A percentile compares a stretch with the other conserved stretches of the same genome.
Conservation (phyloP, 92 coral and sea anemone species). For the Umimayanthus chanpuru region DNA sequence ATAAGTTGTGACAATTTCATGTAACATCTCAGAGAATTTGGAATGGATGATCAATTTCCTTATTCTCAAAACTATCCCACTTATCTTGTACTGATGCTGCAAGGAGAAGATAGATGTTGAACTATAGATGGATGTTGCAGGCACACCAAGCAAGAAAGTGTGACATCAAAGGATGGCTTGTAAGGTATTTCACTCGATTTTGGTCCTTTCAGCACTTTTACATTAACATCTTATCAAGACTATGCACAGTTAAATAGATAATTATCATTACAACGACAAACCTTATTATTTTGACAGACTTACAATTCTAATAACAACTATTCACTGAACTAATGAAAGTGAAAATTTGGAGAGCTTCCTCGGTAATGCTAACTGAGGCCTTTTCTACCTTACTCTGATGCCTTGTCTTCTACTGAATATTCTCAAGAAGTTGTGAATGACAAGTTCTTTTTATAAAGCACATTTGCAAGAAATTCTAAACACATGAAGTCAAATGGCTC, state of each 20-base stretch:
- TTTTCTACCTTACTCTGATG: too few relatives aligned
- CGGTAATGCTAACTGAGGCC: too few relatives aligned
- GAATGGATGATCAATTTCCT: too few relatives aligned
- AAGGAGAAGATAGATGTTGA: too few relatives aligned
- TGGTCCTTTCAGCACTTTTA: not conserved
- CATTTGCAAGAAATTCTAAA: not conserved
- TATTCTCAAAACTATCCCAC: too few relatives aligned
- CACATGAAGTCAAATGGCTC: not conserved
- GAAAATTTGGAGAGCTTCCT: not conserved
- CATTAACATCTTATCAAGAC: too few relatives aligned
- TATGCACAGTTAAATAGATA: not conserved
- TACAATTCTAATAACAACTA: not conserved
- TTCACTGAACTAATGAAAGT: not conserved
- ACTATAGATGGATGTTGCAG: too few relatives aligned
- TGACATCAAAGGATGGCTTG: not conserved
- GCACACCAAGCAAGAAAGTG: too few relatives aligned
- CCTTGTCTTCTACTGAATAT: too few relatives aligned
- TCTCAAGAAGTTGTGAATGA: not conserved
- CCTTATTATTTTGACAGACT: not conserved
- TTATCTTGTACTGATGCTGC: too few relatives aligned
- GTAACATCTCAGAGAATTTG: too few relatives aligned
- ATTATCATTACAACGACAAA: not conserved
- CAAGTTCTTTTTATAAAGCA: not conserved
- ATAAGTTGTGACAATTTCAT: too few relatives aligned
- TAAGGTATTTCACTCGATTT: not conserved